Base-by-base conservation (phyloP, 2,888 invertebrate genomes). In the Pinctada fucata region DNA sequence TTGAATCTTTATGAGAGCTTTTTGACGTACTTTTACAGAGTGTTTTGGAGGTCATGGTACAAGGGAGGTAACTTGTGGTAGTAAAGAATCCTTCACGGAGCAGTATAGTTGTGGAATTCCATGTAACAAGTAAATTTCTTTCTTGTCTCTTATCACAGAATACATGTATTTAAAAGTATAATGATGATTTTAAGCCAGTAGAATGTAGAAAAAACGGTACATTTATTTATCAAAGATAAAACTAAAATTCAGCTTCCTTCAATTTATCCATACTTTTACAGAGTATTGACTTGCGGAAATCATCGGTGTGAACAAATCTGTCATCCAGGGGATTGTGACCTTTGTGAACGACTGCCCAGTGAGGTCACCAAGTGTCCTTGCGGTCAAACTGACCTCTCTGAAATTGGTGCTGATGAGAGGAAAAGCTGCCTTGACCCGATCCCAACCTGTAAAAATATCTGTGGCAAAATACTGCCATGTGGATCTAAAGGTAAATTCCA, bases 381-480 rank as follows among this genome's bases (percentile, higher is more conserved):
- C 91, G 96, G 96, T 1, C 95, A 96, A 92, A 95, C 94, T 63
- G 91, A 93, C 0, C 92, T 95, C 45, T 49, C 76, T 48, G 86
- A 89, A 13, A 78, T 91, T 31, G 69, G 79, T 16, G 79, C 45
- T 0, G 73, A 80, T 3, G 79, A 82, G 49, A 84, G 92, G 63
- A 85, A 76, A 10, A 83, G 84, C 72, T 92, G 92, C 79, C 79
- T 87, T 4, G 92, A 92, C 79, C 86, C 90, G 3, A 80, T 92
- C 65, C 89, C 92, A 2, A 87, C 88, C 31, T 99, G 99, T 91
- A 95, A 95, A 0, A 94, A 94, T 2, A 92, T 93, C 5, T 99
- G 99, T 91, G 94, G 94, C 2, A 96, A 96, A 88, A 76, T 92
- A 1, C 93, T 99, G 0, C 94, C 95, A 83, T 99, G 99, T 91